These are phyloP conservation scores for Carcina quercana DNA, from an alignment of 2,888 invertebrate species.

Conservation along the genomic window DNA sequence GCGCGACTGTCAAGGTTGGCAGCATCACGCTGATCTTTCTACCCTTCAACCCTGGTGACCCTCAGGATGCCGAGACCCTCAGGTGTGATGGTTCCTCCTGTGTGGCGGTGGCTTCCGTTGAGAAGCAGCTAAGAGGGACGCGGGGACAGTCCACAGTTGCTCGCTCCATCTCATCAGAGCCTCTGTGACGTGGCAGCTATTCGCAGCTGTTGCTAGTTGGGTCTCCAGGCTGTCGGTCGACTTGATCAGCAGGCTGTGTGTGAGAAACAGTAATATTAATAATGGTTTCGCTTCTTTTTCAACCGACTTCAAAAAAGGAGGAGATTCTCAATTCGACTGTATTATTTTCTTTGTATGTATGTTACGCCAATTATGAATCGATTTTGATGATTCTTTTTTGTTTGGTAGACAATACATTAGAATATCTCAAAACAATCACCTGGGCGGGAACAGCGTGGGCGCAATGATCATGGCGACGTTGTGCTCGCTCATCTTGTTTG, in stretches of 20 bases:
- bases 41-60: too few relatives aligned
- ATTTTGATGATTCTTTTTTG: too few relatives aligned
- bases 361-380: too few relatives aligned
- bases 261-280: constrained; percentile 6
- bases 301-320: too few relatives aligned
- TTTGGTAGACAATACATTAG: too few relatives aligned
- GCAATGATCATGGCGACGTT: constrained; percentile 97
- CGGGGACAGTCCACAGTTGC: constrained; percentile 86
- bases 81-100: constrained; percentile 46
- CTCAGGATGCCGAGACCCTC: constrained; percentile 19
- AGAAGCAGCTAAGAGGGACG: constrained; percentile 76
- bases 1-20: constrained; percentile 3
- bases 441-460: constrained; percentile 92
- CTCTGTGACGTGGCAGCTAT: constrained; percentile 90
- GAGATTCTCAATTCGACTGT: too few relatives aligned
- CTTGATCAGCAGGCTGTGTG: constrained; percentile 77
- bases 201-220: constrained; percentile 89
- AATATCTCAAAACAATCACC: too few relatives aligned
- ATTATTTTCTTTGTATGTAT: too few relatives aligned
- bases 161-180: constrained; percentile 86
- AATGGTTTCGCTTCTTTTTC: neutral
- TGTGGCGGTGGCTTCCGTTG: constrained; percentile 58
- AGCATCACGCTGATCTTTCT: neutral
- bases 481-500: constrained; percentile 92
- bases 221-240: constrained; percentile 77